Evolutionary conservation across 2,797 vertebrate species (phyloP).

Genomic region (Catharus ustulatus): DNA sequence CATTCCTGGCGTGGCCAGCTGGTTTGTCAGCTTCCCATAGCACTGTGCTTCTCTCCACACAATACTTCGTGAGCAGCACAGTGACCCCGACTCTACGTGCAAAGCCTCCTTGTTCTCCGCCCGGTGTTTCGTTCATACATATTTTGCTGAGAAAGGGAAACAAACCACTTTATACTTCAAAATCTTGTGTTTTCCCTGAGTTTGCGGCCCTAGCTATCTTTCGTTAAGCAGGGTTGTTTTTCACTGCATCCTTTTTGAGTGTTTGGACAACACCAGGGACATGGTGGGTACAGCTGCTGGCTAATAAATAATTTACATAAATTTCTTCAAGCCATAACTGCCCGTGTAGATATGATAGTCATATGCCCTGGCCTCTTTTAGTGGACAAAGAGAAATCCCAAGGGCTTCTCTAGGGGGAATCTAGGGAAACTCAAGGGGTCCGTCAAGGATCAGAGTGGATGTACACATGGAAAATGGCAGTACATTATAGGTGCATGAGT

Average conservation of each 20-base stretch:
- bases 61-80: accelerated
- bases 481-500: background rate
- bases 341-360: background rate
- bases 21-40: background rate
- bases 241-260: background rate
- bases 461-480: background rate
- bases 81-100: accelerated
- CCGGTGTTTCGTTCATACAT: background rate
- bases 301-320: background rate
- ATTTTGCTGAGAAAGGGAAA: background rate
- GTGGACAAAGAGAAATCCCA: background rate
- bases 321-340: background rate
- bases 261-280: background rate
- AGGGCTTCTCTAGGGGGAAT: background rate
- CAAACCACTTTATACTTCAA: background rate
- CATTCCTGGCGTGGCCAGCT: background rate
- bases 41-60: background rate
- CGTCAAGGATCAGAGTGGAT: background rate
- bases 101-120: background rate
- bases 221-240: background rate
- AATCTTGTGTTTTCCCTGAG: background rate
- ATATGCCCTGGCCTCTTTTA: background rate
- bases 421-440: background rate
- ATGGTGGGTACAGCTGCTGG: background rate
- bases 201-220: background rate